phyloP scores from a whole-genome alignment of 2,797 vertebrate species.

The Amazona finschi region DNA sequence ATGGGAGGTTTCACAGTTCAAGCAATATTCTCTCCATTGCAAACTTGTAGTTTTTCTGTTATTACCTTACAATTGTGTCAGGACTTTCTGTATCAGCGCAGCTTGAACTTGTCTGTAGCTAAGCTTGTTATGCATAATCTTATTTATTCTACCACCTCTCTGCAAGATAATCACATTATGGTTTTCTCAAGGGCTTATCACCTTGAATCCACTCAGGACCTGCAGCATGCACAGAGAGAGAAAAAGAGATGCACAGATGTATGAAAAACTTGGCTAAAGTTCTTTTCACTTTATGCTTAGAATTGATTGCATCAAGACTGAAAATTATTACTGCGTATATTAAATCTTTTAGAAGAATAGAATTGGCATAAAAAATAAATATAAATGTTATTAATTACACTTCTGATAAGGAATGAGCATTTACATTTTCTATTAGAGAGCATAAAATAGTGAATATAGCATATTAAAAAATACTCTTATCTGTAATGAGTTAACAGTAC shows the following conservation, averaged over 20 bases:
- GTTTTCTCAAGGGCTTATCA: slow-evolving; percentile 65
- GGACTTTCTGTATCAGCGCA: slow-evolving; percentile 42
- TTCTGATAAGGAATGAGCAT: neutral
- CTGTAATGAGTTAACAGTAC: neutral
- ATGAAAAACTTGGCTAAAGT: neutral
- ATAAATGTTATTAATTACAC: neutral
- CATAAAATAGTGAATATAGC: neutral
- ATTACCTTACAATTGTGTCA: slow-evolving; percentile 40
- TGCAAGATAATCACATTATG: slow-evolving; percentile 60
- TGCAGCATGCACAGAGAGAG: neutral
- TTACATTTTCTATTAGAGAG: slow-evolving; percentile 5
- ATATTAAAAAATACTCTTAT: neutral
- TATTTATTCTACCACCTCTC: slow-evolving; percentile 54
- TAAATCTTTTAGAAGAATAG: neutral
- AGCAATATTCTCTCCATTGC: neutral
- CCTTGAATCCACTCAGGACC: slow-evolving; percentile 49
- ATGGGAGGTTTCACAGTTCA: neutral
- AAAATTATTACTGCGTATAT: neutral
- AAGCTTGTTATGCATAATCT: slow-evolving; percentile 68
- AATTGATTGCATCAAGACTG: neutral
- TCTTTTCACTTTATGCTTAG: neutral
- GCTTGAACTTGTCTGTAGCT: slow-evolving; percentile 53
- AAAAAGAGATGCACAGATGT: neutral
- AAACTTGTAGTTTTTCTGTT: neutral
- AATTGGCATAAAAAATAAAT: neutral